Conservation (phyloP, 2,888 invertebrate species). For the Himalopsyche anomala region DNA sequence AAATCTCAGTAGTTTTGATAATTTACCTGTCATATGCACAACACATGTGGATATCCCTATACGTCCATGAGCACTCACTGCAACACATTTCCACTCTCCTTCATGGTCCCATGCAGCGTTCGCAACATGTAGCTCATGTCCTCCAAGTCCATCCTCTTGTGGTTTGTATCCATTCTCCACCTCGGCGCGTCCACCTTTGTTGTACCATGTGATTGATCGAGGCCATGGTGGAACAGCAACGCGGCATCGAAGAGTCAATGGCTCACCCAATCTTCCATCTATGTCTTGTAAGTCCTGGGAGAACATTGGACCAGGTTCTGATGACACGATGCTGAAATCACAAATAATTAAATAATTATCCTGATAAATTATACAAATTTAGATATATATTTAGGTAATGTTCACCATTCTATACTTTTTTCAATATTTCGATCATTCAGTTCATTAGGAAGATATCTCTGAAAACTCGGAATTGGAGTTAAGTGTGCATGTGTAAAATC, state of each 20-base stretch:
- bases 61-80: slow-evolving; percentile 85
- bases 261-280: slow-evolving; percentile 87
- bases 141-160: slow-evolving; percentile 89
- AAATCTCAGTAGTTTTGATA: too few species aligned
- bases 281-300: slow-evolving; percentile 85
- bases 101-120: slow-evolving; percentile 88
- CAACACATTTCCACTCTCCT: slow-evolving; percentile 94
- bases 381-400: too few species aligned
- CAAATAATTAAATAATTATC: not conserved
- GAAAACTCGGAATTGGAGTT: too few species aligned
- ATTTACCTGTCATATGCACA: slow-evolving; percentile 69
- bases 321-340: slow-evolving; percentile 73
- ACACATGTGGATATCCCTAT: slow-evolving; percentile 86
- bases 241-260: slow-evolving; percentile 85
- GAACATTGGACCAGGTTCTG: slow-evolving; percentile 88
- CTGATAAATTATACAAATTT: not conserved
- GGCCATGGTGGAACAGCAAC: slow-evolving; percentile 93
- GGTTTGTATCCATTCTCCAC: slow-evolving; percentile 82
- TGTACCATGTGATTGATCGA: slow-evolving; percentile 89
- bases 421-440: too few species aligned
- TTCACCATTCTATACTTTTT: too few species aligned
- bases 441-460: too few species aligned
- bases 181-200: slow-evolving; percentile 87
- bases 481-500: too few species aligned
- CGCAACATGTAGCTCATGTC: slow-evolving; percentile 85